Evolutionary conservation across 92 coral and sea anemone genomes (phyloP), one percentile per base, ranked within the genome.

Genomic region (Porites divaricata): DNA sequence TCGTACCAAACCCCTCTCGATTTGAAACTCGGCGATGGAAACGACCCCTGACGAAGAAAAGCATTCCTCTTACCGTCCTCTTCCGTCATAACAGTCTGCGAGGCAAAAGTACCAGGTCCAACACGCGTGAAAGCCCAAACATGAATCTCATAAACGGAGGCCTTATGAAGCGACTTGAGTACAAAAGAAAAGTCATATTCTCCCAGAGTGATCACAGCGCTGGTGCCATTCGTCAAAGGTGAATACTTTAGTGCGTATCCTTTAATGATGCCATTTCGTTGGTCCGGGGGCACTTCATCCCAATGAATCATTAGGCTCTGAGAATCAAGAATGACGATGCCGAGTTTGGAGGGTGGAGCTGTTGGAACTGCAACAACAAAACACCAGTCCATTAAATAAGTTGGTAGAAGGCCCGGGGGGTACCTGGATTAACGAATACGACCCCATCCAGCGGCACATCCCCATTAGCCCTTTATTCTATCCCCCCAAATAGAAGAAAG

Each of bases 41-140:
- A 35, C 6, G 45, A 35, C 45, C 45, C 14, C 59, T 54, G 59
- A 4, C 2, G 59, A 54, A 75, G 24, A 25, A 24, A 41, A 24
- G 8, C 6, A 63, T n/a, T 20, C 14, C 0, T 6, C 93, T 45
- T 67, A 94, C 98, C 93, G 80, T 91, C 95, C 72, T 94, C 98
- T 52, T 86, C 90, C 2, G 98, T 94, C 48, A 35, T 20, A n/a
- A 83, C 69, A 50, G 67, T 79, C 64, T 51, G 51, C 16, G 59
- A 35, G 59, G 84, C 80, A 45, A 45, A 68, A 6, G 10, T 70
- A 8, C 98, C 95, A 25, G 86, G 87, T 26, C 98, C 98, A 73
- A 80, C 91, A 2, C 69, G 57, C 17, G 93, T 94, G 74, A 67
- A 77, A 24, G 95, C 95, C 57, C 95, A 75, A 9, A 91, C 41